phyloP scores from a whole-genome alignment of 2,113 vertebrate genomes.

The Falcunculus frontatus region DNA sequence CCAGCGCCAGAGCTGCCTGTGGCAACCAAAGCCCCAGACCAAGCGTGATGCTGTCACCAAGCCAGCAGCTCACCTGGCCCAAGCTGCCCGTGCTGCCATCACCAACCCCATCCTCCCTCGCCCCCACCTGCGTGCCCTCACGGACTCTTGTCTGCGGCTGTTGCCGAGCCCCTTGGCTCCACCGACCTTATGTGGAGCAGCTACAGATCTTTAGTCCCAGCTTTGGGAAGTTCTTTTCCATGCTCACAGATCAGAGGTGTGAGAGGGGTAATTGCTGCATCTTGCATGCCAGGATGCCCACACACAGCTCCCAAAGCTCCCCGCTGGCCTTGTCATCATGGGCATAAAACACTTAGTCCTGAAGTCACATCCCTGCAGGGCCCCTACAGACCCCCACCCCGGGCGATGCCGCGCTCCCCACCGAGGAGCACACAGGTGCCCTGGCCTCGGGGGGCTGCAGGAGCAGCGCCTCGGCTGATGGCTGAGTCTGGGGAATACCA shows the following conservation, averaged over 20 bases:
- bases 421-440: not conserved
- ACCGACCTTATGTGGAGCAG: not conserved
- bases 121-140: fast-evolving
- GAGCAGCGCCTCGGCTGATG: not conserved
- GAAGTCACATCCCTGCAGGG: not conserved
- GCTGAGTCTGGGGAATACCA: not conserved
- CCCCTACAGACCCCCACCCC: not conserved
- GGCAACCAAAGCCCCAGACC: not conserved
- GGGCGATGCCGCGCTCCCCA: fast-evolving
- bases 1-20: not conserved
- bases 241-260: not conserved
- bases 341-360: not conserved
- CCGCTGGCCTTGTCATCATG: fast-evolving
- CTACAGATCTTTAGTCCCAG: fast-evolving
- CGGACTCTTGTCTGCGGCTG: fast-evolving
- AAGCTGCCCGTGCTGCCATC: fast-evolving
- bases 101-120: fast-evolving
- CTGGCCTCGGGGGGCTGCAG: not conserved
- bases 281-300: not conserved
- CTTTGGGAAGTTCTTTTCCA: not conserved
- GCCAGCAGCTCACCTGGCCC: not conserved
- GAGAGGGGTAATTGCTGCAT: fast-evolving
- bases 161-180: not conserved
- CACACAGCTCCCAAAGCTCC: not conserved
- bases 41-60: fast-evolving